Conservation (phyloP, 2,797 vertebrate genomes). For the Rallus crepitans region DNA sequence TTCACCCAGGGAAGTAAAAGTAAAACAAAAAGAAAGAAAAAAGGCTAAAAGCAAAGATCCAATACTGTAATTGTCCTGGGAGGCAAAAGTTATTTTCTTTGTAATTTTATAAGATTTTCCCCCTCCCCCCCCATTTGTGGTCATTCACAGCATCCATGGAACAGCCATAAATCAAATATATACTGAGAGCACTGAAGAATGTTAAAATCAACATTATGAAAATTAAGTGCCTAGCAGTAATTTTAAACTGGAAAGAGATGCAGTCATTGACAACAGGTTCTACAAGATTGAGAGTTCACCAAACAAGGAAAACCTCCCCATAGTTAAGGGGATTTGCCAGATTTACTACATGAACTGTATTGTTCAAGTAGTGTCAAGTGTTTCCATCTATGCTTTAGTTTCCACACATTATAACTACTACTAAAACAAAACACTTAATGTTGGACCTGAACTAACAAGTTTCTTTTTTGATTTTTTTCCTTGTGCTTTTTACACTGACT, state of each 20-base stretch:
- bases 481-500: background rate
- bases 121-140: background rate
- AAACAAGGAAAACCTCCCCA: background rate
- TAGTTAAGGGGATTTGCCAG: background rate
- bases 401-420: background rate
- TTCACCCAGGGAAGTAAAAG: background rate
- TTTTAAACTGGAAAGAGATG: background rate
- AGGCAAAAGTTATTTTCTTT: background rate
- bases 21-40: background rate
- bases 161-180: slow-evolving; percentile 1
- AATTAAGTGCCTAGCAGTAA: background rate
- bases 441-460: background rate
- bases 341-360: background rate
- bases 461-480: background rate
- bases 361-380: background rate
- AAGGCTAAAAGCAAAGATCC: background rate
- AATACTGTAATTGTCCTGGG: background rate
- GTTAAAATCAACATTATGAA: background rate
- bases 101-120: background rate
- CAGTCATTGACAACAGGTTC: background rate
- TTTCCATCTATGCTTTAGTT: background rate
- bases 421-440: slow-evolving; percentile 3
- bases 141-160: background rate
- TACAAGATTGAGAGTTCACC: background rate
- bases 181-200: background rate